phyloP scores from a whole-genome alignment of 1,140 invertebrate genomes.

The Magallana angulata region DNA sequence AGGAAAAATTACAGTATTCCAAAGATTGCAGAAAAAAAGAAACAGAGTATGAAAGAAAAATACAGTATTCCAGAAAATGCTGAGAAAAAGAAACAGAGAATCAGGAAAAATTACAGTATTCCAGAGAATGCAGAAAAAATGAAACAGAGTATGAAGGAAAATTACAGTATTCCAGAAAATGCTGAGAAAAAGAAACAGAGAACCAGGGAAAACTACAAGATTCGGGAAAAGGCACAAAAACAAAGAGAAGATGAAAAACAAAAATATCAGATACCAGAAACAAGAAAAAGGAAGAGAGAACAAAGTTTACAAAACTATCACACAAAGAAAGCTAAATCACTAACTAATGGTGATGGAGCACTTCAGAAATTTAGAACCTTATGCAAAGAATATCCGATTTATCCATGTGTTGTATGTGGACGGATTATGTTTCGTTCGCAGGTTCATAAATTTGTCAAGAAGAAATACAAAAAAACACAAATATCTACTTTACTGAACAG shows the following conservation, averaged over 20 bases:
- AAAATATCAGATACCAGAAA: slow-evolving; percentile 5
- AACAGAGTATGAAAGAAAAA: too few species aligned
- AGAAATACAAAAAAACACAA: slow-evolving; percentile 12
- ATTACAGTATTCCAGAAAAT: neutral
- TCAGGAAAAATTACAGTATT: too few species aligned
- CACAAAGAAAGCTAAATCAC: slow-evolving; percentile 2
- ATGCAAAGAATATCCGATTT: slow-evolving; percentile 10
- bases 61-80: too few species aligned
- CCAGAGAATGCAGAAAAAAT: too few species aligned
- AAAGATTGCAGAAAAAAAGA: too few species aligned
- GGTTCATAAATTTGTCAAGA: slow-evolving; percentile 15
- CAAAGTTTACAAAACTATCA: slow-evolving; percentile 17
- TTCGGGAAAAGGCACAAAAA: neutral
- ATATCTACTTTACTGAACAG: slow-evolving; percentile 9
- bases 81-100: too few species aligned
- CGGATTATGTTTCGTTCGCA: slow-evolving; percentile 24
- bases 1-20: neutral
- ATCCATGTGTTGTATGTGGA: neutral
- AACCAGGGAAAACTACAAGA: neutral
- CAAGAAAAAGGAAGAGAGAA: slow-evolving; percentile 13
- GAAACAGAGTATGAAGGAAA: neutral
- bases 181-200: neutral
- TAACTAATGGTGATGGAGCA: neutral
- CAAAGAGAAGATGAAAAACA: neutral
- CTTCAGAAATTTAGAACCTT: slow-evolving; percentile 17